Evolutionary conservation across 2,888 invertebrate species (phyloP), one percentile per base, ranked within the genome.

Genomic region (Sialis lutaria): DNA sequence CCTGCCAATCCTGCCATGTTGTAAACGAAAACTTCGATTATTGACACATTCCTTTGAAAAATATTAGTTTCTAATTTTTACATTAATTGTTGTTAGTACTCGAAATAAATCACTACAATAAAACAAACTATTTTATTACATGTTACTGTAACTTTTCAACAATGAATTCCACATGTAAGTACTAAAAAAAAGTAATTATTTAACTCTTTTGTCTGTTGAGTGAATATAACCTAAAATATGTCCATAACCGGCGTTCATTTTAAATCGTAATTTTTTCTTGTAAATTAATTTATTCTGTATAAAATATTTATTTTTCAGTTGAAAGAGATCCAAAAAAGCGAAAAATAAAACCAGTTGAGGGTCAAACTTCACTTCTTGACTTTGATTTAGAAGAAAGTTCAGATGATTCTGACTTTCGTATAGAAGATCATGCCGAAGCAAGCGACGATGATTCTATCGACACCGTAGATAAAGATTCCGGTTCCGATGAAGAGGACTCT

Each of bases 341-440:
- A 48, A 74, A 78, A 60, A 85, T 87, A 34, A 90, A 86, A 63
- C 87, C 82, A 50, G 83, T 79, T 49, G 82, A 75, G 59, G 77
- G 79, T 6, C 75, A 79, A 40, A 80, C 83, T 52, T 79, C 84
- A 6, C 67, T 88, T 48, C 65, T 87, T 45, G 84, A 87, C 62
- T 85, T 88, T 56, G 89, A 89, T 67, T 71, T 88, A 50, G 91
- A 84, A 35, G 89, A 89, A 63, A 91, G 91, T 61, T 90, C 90
- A 0, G 91, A 93, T 61, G 93, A 93, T 65, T 92, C 91, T 50
- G 93, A 93, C 67, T 93, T 92, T 66, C 77, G 91, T 47, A 88
- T 89, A 49, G 88, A 88, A 62, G 87, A 87, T 62, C 86, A 86
- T 58, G 75, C 76, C 48, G 79, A 80, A 53, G 80, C 83, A 55